Evolutionary conservation across 2,113 vertebrate species (phyloP).

Genomic region (Misgurnus mizolepis): DNA sequence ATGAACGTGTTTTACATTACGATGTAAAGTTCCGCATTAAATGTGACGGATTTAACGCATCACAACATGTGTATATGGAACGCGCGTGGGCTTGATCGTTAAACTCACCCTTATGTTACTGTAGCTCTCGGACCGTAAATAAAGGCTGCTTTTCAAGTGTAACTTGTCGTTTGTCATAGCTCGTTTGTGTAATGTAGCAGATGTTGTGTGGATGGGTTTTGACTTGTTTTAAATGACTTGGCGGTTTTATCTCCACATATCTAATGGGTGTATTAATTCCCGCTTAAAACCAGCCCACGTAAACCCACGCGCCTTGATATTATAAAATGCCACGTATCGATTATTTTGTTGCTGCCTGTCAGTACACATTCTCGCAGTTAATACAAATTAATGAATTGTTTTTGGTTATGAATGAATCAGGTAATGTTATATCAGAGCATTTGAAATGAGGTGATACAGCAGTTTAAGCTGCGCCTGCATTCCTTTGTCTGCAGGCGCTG

Average conservation of each 20-base stretch:
- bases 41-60: background rate
- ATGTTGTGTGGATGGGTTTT: background rate
- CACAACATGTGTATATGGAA: background rate
- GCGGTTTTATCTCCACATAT: background rate
- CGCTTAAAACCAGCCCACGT: background rate
- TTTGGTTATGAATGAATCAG: conserved; percentile 13
- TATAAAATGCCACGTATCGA: background rate
- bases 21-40: background rate
- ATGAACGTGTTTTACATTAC: conserved; percentile 27
- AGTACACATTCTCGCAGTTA: background rate
- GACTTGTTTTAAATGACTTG: background rate
- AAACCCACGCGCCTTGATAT: background rate
- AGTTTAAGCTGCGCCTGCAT: conserved; percentile 55
- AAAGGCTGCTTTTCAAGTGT: background rate
- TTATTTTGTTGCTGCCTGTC: background rate
- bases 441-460: conserved; percentile 70
- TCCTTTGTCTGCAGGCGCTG: conserved; percentile 27
- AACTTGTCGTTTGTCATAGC: background rate
- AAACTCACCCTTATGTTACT: background rate
- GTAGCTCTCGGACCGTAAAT: background rate
- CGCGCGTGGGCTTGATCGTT: background rate
- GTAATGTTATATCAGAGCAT: conserved; percentile 45
- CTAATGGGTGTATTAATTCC: background rate
- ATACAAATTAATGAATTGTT: background rate
- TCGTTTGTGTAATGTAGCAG: too few relatives aligned